Conservation (phyloP, 2,888 invertebrate species). For the Nomada fabriciana region DNA sequence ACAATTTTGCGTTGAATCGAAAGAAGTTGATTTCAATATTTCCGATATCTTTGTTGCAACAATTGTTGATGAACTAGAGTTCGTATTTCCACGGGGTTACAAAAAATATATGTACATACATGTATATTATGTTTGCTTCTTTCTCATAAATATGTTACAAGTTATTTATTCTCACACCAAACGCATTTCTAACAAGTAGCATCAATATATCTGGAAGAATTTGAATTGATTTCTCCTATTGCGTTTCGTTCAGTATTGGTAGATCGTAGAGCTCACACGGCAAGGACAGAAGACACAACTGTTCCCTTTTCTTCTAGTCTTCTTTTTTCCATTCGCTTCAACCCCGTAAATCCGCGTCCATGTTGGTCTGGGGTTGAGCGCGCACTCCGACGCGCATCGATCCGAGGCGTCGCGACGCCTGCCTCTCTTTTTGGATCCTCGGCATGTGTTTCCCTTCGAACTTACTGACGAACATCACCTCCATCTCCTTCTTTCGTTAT, state of each 20-base stretch:
- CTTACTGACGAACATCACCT: conserved; percentile 52
- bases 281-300: conserved; percentile 53
- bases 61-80: too few relatives aligned
- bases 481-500: conserved; percentile 33
- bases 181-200: not conserved
- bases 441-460: conserved; percentile 74
- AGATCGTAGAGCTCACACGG: not conserved
- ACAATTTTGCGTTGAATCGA: too few relatives aligned
- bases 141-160: not conserved
- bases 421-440: conserved; percentile 76
- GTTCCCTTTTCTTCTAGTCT: conserved; percentile 54
- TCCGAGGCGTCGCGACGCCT: conserved; percentile 78
- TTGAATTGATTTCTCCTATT: not conserved
- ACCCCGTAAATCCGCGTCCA: conserved; percentile 76
- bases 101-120: not conserved
- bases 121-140: not conserved
- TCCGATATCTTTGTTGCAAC: not conserved
- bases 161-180: not conserved
- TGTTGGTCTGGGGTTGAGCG: conserved; percentile 79
- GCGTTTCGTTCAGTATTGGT: conserved; percentile 9
- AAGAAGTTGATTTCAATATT: too few relatives aligned
- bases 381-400: conserved; percentile 79
- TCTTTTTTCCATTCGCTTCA: conserved; percentile 69
- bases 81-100: too few relatives aligned
- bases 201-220: not conserved